Evolutionary conservation across 2,113 vertebrate species (phyloP).

Genomic region (Thalassoma bifasciatum): DNA sequence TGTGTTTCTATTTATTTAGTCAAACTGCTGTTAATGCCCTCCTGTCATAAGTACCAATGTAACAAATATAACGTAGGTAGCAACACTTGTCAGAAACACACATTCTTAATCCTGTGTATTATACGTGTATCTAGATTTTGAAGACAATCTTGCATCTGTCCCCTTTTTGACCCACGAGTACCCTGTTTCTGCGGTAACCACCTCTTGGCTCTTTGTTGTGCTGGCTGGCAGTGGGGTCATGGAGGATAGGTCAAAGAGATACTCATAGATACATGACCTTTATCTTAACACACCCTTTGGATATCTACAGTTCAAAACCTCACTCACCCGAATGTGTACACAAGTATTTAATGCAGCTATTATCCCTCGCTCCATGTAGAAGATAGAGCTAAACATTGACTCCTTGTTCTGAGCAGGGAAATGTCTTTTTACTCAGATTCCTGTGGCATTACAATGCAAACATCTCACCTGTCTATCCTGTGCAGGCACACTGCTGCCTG

Average conservation of each 20-base stretch:
- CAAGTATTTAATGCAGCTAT: neutral
- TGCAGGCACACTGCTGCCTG: conserved; percentile 36
- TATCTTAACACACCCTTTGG: conserved; percentile 45
- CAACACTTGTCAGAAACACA: neutral
- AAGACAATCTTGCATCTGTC: conserved; percentile 40
- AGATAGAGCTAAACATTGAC: neutral
- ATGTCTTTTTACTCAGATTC: conserved; percentile 25
- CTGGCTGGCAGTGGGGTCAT: conserved; percentile 72
- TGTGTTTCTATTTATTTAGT: conserved; percentile 30
- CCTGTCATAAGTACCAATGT: conserved; percentile 13
- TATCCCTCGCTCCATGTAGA: neutral
- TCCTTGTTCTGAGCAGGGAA: neutral
- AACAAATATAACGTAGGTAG: conserved; percentile 8
- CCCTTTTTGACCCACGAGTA: conserved; percentile 72
- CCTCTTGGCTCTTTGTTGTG: conserved; percentile 67
- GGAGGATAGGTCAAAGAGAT: conserved; percentile 73
- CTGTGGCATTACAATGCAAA: conserved; percentile 24
- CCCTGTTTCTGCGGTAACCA: conserved; percentile 70
- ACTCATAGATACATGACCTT: conserved; percentile 60
- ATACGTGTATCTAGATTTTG: neutral
- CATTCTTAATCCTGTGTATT: neutral
- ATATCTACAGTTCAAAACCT: conserved; percentile 41
- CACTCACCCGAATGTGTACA: conserved; percentile 1
- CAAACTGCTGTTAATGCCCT: conserved; percentile 28
- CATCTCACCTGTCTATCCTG: conserved; percentile 54